Evolutionary conservation across 2,113 vertebrate species (phyloP).

Genomic region (Melanerpes aurifrons): DNA sequence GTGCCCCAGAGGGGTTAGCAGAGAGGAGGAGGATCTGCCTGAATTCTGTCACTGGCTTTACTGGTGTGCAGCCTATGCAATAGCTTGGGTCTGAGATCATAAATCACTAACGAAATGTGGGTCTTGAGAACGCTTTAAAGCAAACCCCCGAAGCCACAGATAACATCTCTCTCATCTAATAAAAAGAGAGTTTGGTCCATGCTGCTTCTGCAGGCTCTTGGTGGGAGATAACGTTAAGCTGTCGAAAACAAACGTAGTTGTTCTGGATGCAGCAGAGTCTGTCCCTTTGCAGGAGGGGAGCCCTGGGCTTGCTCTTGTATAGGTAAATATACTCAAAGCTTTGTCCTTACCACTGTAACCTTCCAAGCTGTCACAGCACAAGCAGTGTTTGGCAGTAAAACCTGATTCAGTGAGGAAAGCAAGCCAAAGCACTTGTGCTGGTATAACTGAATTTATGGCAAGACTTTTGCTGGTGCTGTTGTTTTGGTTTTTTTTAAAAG

Average conservation of each 20-base stretch:
- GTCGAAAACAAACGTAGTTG: neutral
- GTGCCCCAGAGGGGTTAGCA: neutral
- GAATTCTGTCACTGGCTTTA: neutral
- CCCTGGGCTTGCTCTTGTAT: neutral
- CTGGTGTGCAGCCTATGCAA: neutral
- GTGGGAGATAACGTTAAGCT: neutral
- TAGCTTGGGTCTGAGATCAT: neutral
- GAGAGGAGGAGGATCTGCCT: neutral
- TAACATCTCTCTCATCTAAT: neutral
- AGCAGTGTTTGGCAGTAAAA: neutral
- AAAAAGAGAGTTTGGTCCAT: neutral
- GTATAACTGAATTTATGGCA: neutral
- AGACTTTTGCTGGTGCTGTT: conserved; percentile 16
- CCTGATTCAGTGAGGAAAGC: neutral
- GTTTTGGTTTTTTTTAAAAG: neutral
- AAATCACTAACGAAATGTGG: neutral
- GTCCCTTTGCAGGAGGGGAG: neutral
- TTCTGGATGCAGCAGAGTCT: neutral
- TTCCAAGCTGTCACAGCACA: neutral
- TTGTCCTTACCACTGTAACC: neutral
- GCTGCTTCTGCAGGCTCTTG: neutral
- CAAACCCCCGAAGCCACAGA: conserved; percentile 34
- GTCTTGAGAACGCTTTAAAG: neutral
- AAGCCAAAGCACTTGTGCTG: neutral
- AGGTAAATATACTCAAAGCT: neutral